Evolutionary conservation across 2,888 invertebrate species (phyloP).

Genomic region (Catonia carolina): DNA sequence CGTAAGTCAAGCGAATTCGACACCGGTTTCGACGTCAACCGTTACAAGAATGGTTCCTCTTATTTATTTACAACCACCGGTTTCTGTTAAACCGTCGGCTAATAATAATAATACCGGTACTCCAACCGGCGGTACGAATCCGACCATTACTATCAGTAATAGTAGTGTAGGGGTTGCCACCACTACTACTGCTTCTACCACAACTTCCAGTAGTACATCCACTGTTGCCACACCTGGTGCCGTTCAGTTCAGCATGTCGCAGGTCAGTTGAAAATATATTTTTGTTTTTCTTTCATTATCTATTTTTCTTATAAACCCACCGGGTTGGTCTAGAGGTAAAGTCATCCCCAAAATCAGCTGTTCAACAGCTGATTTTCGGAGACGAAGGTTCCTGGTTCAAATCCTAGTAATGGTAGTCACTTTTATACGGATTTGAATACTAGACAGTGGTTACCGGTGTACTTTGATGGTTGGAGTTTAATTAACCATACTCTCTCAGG

Average conservation of each 20-base stretch:
- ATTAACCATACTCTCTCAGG: too few relatives aligned
- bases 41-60: slow-evolving; percentile 16
- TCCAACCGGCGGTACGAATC: too few relatives aligned
- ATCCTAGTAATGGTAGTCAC: too few relatives aligned
- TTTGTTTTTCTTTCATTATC: background rate
- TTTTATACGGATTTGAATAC: too few relatives aligned
- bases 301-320: background rate
- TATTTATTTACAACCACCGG: slow-evolving; percentile 19
- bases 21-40: background rate
- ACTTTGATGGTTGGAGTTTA: too few relatives aligned
- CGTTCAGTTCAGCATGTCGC: slow-evolving; percentile 21
- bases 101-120: too few relatives aligned
- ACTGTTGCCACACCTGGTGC: slow-evolving; percentile 11
- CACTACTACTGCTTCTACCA: slow-evolving; percentile 8
- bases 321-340: too few relatives aligned
- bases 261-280: slow-evolving; percentile 6
- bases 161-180: background rate
- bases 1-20: background rate
- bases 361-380: too few relatives aligned
- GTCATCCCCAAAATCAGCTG: too few relatives aligned
- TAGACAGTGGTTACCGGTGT: too few relatives aligned
- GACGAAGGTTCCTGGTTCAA: too few relatives aligned
- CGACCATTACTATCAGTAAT: too few relatives aligned
- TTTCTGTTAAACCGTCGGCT: background rate
- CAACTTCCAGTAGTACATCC: slow-evolving; percentile 2